These are phyloP conservation scores for Drosophila suzukii DNA, from an alignment of 1,140 invertebrate species.

Conservation along the genomic window DNA sequence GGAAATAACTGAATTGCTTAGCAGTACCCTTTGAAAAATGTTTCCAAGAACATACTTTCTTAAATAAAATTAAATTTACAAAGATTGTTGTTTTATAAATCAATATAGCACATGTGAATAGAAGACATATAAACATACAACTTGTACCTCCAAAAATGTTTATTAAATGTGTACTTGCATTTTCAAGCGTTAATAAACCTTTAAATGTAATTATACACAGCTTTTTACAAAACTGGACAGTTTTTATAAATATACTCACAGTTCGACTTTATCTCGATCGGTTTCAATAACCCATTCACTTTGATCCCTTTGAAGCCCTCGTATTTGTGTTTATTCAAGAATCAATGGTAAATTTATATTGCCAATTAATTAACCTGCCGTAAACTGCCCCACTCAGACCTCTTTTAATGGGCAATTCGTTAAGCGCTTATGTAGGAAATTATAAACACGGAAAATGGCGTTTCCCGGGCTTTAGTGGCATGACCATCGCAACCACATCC, in stretches of 20 bases:
- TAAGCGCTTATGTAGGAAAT: conserved; percentile 66
- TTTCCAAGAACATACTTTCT: too few relatives aligned
- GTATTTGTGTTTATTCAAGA: neutral
- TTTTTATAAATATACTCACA: neutral
- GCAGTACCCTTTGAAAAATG: too few relatives aligned
- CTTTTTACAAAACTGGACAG: too few relatives aligned
- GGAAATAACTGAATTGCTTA: too few relatives aligned
- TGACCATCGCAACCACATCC: neutral
- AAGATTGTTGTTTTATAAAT: too few relatives aligned
- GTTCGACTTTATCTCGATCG: neutral
- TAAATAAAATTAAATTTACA: too few relatives aligned
- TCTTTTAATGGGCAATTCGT: conserved; percentile 50
- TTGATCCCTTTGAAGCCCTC: conserved; percentile 1
- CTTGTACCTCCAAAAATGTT: too few relatives aligned
- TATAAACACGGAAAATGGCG: conserved; percentile 70
- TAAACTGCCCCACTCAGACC: conserved; percentile 10
- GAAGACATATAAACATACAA: too few relatives aligned
- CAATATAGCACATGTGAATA: too few relatives aligned
- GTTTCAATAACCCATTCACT: conserved; percentile 4
- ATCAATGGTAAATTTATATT: neutral
- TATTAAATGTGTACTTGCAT: too few relatives aligned
- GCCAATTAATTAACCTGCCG: conserved; percentile 32
- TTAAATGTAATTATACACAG: too few relatives aligned
- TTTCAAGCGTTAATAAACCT: too few relatives aligned
- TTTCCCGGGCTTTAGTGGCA: neutral